Percentiles rank a stretch among this genome's conserved stretches.
Conservation (phyloP, 2,113 vertebrate species). For the Myiopsitta monachus region DNA sequence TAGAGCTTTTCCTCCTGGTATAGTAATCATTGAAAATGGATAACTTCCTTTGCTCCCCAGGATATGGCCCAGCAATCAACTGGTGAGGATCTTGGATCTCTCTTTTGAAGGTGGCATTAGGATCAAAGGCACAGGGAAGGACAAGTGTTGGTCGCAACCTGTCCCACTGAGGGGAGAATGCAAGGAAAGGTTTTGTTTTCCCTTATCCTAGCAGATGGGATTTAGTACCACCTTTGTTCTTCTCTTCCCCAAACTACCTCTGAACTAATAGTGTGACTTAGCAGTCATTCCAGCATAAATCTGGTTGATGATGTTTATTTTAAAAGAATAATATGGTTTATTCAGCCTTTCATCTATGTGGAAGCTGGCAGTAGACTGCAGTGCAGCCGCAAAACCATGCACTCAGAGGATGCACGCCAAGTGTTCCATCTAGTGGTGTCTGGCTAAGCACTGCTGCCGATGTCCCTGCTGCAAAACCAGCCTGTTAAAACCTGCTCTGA, state of each 20-base stretch:
- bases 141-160: neutral
- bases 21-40: neutral
- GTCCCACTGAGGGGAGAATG: neutral
- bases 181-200: neutral
- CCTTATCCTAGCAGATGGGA: neutral
- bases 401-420: accelerated
- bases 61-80: neutral
- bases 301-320: neutral
- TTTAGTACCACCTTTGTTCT: neutral
- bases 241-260: neutral
- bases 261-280: neutral
- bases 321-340: neutral
- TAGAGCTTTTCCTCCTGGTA: accelerated
- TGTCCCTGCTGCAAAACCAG: neutral
- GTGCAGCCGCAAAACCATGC: neutral
- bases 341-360: neutral
- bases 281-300: neutral
- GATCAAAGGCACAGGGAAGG: neutral
- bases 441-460: neutral
- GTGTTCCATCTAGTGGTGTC: conserved; percentile 43
- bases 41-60: neutral
- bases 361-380: neutral
- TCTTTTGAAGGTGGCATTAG: neutral
- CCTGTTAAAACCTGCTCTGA: neutral
- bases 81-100: neutral